Evolutionary conservation across 1,140 invertebrate genomes (phyloP).

Genomic region (Dendroctonus ponderosae): DNA sequence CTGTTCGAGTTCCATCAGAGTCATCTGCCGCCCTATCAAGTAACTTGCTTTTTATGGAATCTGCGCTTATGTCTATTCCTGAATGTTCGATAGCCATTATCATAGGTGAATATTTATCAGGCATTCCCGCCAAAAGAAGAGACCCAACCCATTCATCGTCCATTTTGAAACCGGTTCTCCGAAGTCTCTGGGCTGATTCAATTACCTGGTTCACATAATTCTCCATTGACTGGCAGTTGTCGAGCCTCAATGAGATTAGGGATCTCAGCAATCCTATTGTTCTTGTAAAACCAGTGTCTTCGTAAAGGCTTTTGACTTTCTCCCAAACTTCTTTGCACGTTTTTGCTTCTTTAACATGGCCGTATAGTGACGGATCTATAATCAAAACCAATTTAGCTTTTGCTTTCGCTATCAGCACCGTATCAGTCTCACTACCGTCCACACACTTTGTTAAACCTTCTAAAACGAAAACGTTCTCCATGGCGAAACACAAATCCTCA

Average conservation of each 20-base stretch:
- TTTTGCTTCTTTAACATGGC: conserved; percentile 28
- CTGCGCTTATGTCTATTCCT: conserved; percentile 27
- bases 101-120: conserved; percentile 36
- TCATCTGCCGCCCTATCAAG: conserved; percentile 20
- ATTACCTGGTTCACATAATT: conserved; percentile 37
- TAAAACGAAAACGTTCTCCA: conserved; percentile 37
- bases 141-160: conserved; percentile 30
- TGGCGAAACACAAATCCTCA: conserved; percentile 37
- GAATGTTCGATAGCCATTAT: conserved; percentile 31
- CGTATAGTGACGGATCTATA: conserved; percentile 32
- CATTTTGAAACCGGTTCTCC: conserved; percentile 38
- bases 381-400: conserved; percentile 37
- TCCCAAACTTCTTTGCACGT: conserved; percentile 30
- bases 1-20: not conserved
- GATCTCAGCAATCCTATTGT: conserved; percentile 32
- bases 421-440: conserved; percentile 33
- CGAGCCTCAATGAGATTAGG: conserved; percentile 34
- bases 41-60: conserved; percentile 32
- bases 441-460: conserved; percentile 37
- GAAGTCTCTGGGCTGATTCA: conserved; percentile 33
- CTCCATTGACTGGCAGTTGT: conserved; percentile 34
- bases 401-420: conserved; percentile 31
- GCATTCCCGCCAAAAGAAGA: conserved; percentile 42
- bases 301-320: conserved; percentile 29
- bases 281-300: conserved; percentile 27